These are phyloP conservation scores for Scylla paramamosain DNA, from an alignment of 1,140 invertebrate genomes.

Conservation along the genomic window DNA sequence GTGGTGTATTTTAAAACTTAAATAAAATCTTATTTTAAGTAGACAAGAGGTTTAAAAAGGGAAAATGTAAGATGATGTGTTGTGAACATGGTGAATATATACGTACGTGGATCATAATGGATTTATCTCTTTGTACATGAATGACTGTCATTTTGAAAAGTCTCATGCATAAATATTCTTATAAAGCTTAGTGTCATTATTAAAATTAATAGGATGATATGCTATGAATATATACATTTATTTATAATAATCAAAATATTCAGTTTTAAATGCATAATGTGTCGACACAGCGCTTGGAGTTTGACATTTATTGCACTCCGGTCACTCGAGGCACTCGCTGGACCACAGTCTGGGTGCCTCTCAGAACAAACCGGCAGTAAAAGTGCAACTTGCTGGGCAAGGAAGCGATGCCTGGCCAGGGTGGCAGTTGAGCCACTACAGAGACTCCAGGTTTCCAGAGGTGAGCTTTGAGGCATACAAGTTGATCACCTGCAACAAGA, in stretches of 20 bases:
- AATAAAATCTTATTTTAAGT: neutral
- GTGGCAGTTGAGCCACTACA: slow-evolving; percentile 46
- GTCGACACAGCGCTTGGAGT: neutral
- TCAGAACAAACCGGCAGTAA: neutral
- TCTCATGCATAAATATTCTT: slow-evolving; percentile 39
- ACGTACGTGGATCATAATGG: neutral
- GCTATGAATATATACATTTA: slow-evolving; percentile 55
- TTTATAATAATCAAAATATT: slow-evolving; percentile 34
- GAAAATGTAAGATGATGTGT: neutral
- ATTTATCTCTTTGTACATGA: slow-evolving; percentile 58
- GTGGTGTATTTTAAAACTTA: too few species aligned
- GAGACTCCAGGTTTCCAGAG: slow-evolving; percentile 76
- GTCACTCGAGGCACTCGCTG: slow-evolving; percentile 25
- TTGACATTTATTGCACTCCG: slow-evolving; percentile 51
- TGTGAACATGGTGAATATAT: neutral
- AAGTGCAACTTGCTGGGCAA: neutral
- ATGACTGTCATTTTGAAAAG: slow-evolving; percentile 42
- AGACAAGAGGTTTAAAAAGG: neutral
- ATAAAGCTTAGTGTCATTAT: slow-evolving; percentile 47
- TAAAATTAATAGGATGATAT: slow-evolving; percentile 32
- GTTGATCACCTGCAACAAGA: slow-evolving; percentile 84
- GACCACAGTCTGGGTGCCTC: neutral
- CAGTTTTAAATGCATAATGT: slow-evolving; percentile 47
- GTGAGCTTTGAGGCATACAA: slow-evolving; percentile 87
- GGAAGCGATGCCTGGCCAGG: neutral